Percentiles rank a stretch among this genome's conserved stretches.
phyloP scores from a whole-genome alignment of 1,140 invertebrate species.

The Dolichoris vasculosae region DNA sequence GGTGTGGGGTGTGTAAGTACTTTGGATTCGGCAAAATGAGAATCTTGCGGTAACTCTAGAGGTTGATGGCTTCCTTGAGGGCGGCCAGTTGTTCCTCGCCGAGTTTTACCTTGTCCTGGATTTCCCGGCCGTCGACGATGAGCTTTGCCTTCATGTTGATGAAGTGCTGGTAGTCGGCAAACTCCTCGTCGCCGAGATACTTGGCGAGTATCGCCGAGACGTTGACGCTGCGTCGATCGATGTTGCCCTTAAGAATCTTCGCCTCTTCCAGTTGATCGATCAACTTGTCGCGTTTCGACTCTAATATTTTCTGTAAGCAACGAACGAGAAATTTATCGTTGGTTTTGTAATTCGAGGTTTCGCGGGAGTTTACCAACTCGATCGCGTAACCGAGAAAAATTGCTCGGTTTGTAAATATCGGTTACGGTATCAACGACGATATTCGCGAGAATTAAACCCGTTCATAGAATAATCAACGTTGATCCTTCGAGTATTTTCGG shows the following conservation, averaged over 20 bases:
- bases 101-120: conserved; percentile 90
- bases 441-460: too few species aligned
- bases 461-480: too few species aligned
- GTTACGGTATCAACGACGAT: too few species aligned
- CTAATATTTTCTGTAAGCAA: conserved; percentile 81
- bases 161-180: conserved; percentile 90
- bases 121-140: conserved; percentile 88
- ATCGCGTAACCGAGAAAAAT: neutral
- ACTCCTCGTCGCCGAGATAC: conserved; percentile 85
- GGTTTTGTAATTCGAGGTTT: neutral
- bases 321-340: neutral
- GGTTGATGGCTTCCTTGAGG: conserved; percentile 81
- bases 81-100: conserved; percentile 89
- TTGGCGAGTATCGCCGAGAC: conserved; percentile 85
- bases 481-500: too few species aligned
- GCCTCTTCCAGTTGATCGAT: conserved; percentile 89
- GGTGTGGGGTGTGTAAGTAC: conserved; percentile 10
- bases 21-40: conserved; percentile 41
- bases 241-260: conserved; percentile 87
- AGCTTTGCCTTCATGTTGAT: conserved; percentile 95
- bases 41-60: conserved; percentile 58
- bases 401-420: too few species aligned
- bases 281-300: conserved; percentile 86
- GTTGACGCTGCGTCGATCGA: conserved; percentile 86
- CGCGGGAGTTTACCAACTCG: neutral